These are phyloP conservation scores for Girardinus metallicus DNA, from an alignment of 2,797 vertebrate species.

Conservation along the genomic window DNA sequence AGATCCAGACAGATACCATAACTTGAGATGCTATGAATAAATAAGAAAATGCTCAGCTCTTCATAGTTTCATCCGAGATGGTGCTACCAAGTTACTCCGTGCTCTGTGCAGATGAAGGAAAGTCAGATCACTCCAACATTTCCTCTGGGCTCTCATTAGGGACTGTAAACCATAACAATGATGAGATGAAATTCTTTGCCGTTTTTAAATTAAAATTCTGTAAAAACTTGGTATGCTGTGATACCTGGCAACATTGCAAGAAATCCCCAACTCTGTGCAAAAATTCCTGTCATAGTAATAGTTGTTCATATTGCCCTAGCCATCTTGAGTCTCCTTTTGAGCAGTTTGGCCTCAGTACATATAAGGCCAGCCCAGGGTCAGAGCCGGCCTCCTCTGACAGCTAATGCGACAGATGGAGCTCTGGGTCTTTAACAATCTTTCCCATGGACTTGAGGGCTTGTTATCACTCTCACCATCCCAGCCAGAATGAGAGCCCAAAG, in stretches of 20 bases:
- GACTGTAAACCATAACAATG: neutral
- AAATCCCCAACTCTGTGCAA: neutral
- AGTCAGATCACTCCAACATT: neutral
- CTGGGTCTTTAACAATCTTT: slow-evolving; percentile 63
- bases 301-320: slow-evolving; percentile 29
- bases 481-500: slow-evolving; percentile 30
- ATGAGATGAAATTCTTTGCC: neutral
- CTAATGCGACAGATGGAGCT: slow-evolving; percentile 71
- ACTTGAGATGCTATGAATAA: neutral
- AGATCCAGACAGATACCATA: neutral
- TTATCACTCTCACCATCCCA: slow-evolving; percentile 57
- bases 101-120: neutral
- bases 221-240: neutral
- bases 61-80: neutral
- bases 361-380: slow-evolving; percentile 51
- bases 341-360: slow-evolving; percentile 34
- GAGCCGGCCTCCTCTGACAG: slow-evolving; percentile 37
- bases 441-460: slow-evolving; percentile 64
- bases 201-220: neutral
- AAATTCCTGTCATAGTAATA: slow-evolving; percentile 32
- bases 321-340: slow-evolving; percentile 52
- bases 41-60: neutral
- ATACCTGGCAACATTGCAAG: neutral
- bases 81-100: neutral
- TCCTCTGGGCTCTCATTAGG: neutral